Base-by-base conservation (phyloP, 2,797 vertebrate genomes). In the Chelonia mydas region DNA sequence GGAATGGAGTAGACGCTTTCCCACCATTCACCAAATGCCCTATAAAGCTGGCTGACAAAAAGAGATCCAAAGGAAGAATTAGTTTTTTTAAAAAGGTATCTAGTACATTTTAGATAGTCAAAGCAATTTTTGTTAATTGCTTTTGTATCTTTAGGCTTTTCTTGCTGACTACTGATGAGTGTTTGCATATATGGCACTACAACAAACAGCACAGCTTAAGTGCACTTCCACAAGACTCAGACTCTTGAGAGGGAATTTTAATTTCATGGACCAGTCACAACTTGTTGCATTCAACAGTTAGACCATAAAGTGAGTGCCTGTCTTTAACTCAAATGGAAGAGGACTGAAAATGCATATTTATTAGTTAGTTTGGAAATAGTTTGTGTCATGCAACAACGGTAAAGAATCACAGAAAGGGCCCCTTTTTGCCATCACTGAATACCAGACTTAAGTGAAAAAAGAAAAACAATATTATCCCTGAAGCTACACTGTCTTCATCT, bases 251-350 rank as follows among this genome's bases (percentile, higher is more conserved):
- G 1, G 59, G 33, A 93, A 92, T 94, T 94, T 85, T 51, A 59
- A 86, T 65, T 74, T 50, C 37, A 86, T 59, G 0, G 0, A 41
- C 84, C 59, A 88, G 81, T 54, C 90, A 96, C 31, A 95, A 84
- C 3, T 90, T 90, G 74, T 77, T 88, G 86, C 57, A 74, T 68
- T 88, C 90, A 95, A 78, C 25, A 96, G 51, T 86, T 41, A 93
- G 86, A 93, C 88, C 17, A 47, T 76, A 95, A 95, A 97, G 86
- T 5, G 92, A 82, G 15, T 92, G 87, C 47, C 50, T 77, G 9
- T 81, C 91, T 96, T 95, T 65, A 95, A 74, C 25, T 95, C 74
- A 50, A 37, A 90, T 74, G 93, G 74, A 33, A 85, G 53, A 37
- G 11, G 59, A 90, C 59, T 96, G 45, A 95, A 93, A 94, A 84